phyloP scores from a whole-genome alignment of 2,797 vertebrate genomes.

The Micrastur ruficollis region DNA sequence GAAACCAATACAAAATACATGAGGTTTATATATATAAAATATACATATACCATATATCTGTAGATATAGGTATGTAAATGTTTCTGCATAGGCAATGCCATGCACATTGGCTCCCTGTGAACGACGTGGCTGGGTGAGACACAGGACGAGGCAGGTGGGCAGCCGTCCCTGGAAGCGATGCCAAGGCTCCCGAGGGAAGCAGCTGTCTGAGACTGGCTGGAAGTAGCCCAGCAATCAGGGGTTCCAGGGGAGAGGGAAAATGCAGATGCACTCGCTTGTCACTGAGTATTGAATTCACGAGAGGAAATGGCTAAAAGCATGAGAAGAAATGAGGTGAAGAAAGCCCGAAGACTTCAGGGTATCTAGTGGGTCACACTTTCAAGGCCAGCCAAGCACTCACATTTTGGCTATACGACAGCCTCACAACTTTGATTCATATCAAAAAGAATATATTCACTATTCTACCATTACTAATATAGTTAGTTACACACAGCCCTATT shows the following conservation, averaged over 20 bases:
- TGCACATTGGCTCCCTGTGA: neutral
- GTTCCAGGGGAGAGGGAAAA: neutral
- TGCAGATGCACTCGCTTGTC: neutral
- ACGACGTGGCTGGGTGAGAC: neutral
- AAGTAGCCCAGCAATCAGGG: conserved; percentile 8
- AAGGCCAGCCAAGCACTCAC: neutral
- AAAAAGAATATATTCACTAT: neutral
- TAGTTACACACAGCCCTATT: neutral
- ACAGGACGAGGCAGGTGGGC: conserved; percentile 24
- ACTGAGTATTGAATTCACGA: neutral
- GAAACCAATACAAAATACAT: neutral
- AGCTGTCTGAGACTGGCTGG: neutral
- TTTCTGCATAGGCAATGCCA: neutral
- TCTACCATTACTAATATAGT: neutral
- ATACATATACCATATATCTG: rapidly evolving
- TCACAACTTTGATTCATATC: neutral
- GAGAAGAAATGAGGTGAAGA: neutral
- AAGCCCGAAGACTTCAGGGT: neutral
- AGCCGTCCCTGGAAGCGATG: conserved; percentile 58
- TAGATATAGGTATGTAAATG: neutral
- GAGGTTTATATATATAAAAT: neutral
- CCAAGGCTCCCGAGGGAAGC: conserved; percentile 32
- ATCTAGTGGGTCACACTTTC: neutral
- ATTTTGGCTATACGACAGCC: neutral
- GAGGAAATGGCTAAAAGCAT: neutral